Evolutionary conservation across 1,140 invertebrate genomes (phyloP).

Genomic region (Drosophila chauvacae): DNA sequence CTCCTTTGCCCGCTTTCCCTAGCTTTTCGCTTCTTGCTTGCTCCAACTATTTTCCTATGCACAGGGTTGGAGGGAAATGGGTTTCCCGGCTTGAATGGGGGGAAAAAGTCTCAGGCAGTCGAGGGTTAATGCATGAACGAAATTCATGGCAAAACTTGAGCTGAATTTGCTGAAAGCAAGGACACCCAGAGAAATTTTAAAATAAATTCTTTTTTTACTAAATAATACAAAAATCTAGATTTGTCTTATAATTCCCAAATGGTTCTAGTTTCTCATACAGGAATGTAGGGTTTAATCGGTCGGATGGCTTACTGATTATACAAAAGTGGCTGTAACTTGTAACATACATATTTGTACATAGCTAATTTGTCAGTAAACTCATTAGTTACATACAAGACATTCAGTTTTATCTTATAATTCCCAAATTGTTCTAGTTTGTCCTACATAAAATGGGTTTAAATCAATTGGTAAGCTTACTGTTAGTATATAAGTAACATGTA

Average conservation of each 20-base stretch:
- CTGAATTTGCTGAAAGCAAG: slow-evolving; percentile 37
- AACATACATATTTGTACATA: too few species aligned
- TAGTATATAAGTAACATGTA: too few species aligned
- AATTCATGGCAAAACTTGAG: slow-evolving; percentile 80
- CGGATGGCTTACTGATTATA: too few species aligned
- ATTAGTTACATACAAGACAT: too few species aligned
- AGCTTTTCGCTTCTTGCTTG: slow-evolving; percentile 24
- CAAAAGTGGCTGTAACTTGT: too few species aligned
- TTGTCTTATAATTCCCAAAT: not conserved
- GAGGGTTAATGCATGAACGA: slow-evolving; percentile 73
- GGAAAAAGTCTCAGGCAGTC: slow-evolving; percentile 35
- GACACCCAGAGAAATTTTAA: slow-evolving; percentile 14
- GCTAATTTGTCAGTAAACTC: too few species aligned
- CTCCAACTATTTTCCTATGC: slow-evolving; percentile 71
- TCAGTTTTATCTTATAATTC: too few species aligned
- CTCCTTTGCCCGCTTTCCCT: not conserved
- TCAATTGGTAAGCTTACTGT: too few species aligned
- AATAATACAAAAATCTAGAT: not conserved
- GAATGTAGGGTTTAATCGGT: too few species aligned
- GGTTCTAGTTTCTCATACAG: not conserved
- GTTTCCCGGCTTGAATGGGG: slow-evolving; percentile 4
- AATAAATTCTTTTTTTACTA: not conserved
- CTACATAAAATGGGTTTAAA: too few species aligned
- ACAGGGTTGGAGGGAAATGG: not conserved
- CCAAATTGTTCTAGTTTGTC: too few species aligned